Conservation (phyloP, 2,113 vertebrate species). For the Takifugu flavidus region DNA sequence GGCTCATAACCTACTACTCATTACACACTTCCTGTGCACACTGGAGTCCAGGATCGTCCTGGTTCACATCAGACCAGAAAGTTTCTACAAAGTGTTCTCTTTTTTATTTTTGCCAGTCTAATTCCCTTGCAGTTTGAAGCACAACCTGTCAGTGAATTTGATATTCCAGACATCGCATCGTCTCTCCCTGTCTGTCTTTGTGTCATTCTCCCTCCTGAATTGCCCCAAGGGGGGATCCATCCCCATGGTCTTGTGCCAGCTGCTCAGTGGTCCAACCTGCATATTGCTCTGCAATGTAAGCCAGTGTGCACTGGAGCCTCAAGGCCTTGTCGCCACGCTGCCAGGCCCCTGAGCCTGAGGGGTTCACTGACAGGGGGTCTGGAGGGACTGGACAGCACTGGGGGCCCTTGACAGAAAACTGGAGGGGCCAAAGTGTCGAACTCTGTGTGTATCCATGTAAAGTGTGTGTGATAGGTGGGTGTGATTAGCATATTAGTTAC, state of each 20-base stretch:
- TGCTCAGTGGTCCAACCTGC: conserved; percentile 70
- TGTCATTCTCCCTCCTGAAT: conserved; percentile 52
- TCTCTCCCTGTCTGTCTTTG: conserved; percentile 64
- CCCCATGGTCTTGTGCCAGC: conserved; percentile 61
- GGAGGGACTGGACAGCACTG: conserved; percentile 62
- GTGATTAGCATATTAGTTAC: conserved; percentile 22
- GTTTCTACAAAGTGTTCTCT: conserved; percentile 39
- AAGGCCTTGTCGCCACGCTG: conserved; percentile 63
- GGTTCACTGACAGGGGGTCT: conserved; percentile 66
- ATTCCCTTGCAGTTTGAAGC: conserved; percentile 44
- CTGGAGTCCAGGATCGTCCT: conserved; percentile 25
- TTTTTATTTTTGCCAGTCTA: conserved; percentile 19
- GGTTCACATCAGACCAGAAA: conserved; percentile 36
- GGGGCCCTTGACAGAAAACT: conserved; percentile 56
- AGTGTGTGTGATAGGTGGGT: conserved; percentile 37
- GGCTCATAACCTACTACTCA: conserved; percentile 42
- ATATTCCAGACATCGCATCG: conserved; percentile 55
- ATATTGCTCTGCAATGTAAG: conserved; percentile 54
- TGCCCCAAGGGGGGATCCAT: conserved; percentile 64
- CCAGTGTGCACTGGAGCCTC: conserved; percentile 67
- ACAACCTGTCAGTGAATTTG: conserved; percentile 63
- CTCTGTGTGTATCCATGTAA: conserved; percentile 40
- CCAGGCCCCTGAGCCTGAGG: conserved; percentile 52
- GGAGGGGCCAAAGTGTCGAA: conserved; percentile 45
- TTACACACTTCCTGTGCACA: conserved; percentile 52